phyloP scores from a whole-genome alignment of 2,797 vertebrate species.

The Microhierax caerulescens region DNA sequence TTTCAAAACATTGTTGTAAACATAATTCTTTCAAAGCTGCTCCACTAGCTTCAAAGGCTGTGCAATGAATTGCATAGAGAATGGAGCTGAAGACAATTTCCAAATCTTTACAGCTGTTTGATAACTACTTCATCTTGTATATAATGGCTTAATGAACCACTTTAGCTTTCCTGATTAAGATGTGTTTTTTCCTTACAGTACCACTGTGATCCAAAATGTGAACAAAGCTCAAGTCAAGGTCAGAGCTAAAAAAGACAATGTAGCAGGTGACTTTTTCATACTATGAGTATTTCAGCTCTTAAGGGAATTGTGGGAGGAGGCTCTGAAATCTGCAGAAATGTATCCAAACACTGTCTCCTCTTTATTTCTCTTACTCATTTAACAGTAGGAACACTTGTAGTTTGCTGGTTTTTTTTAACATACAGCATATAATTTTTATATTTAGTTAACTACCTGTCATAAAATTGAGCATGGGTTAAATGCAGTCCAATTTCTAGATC shows the following conservation, averaged over 20 bases:
- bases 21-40: background rate
- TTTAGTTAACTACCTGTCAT: background rate
- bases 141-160: background rate
- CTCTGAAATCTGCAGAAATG: background rate
- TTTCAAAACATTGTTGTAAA: background rate
- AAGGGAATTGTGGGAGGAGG: background rate
- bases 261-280: conserved; percentile 84
- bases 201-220: conserved; percentile 97
- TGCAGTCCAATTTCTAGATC: background rate
- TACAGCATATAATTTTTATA: background rate
- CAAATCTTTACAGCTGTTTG: background rate
- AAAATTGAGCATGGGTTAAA: background rate
- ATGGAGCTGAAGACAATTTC: background rate
- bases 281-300: background rate
- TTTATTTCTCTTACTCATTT: background rate
- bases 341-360: background rate
- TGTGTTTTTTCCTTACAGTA: conserved; percentile 76
- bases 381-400: background rate
- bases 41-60: background rate
- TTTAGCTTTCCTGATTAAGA: background rate
- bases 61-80: background rate
- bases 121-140: background rate
- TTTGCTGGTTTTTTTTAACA: background rate
- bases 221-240: conserved; percentile 99
- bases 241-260: conserved; percentile 95